These are phyloP conservation scores for Pollimyrus isidori DNA, from an alignment of 2,113 vertebrate species.

Conservation along the genomic window DNA sequence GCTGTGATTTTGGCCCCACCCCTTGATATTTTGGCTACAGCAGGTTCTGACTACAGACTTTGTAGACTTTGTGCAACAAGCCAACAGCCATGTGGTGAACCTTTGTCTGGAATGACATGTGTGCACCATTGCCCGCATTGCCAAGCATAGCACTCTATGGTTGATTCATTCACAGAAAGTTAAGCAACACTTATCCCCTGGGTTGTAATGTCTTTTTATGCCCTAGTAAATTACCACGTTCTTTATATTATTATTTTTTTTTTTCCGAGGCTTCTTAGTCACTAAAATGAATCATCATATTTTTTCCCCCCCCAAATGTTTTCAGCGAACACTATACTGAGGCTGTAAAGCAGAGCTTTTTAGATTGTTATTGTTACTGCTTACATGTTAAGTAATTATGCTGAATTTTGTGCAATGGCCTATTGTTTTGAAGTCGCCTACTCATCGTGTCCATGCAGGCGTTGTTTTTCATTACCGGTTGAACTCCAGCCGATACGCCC, in stretches of 20 bases:
- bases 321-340: not conserved
- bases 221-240: not conserved
- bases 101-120: not conserved
- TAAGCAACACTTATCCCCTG: not conserved
- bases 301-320: not conserved
- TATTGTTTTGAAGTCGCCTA: not conserved
- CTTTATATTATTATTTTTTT: not conserved
- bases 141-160: not conserved
- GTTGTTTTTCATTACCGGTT: conserved; percentile 91
- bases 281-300: not conserved
- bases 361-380: not conserved
- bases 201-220: not conserved
- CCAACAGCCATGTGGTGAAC: not conserved
- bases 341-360: not conserved
- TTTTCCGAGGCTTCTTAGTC: not conserved
- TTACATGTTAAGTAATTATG: not conserved
- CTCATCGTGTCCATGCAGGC: conserved; percentile 55
- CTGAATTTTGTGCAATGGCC: not conserved
- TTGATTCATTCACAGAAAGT: not conserved
- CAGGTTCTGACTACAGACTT: not conserved
- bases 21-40: not conserved
- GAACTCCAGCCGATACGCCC: conserved; percentile 66
- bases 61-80: not conserved
- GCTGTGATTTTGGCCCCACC: not conserved
- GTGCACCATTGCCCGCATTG: not conserved